Evolutionary conservation across 2,888 invertebrate genomes (phyloP).

Genomic region (Achlya flavicornis): DNA sequence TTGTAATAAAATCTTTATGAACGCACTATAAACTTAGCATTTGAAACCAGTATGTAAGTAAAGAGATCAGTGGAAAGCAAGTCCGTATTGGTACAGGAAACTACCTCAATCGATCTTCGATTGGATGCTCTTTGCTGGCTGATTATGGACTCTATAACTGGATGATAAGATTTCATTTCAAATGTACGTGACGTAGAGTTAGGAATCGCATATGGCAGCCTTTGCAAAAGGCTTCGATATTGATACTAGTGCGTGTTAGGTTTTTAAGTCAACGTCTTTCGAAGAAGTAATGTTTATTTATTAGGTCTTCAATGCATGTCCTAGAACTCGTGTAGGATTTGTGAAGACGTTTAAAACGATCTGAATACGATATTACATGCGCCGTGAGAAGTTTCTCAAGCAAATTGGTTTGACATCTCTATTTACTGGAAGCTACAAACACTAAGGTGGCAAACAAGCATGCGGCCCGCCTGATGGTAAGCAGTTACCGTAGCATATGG

Average conservation of each 20-base stretch:
- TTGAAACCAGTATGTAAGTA: conserved; percentile 45
- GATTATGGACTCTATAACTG: conserved; percentile 12
- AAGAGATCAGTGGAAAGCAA: conserved; percentile 48
- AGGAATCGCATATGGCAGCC: not conserved
- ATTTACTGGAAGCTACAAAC: too few relatives aligned
- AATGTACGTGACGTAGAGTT: not conserved
- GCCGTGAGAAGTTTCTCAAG: too few relatives aligned
- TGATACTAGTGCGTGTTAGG: not conserved
- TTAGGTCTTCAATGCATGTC: not conserved
- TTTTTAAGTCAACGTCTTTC: conserved; percentile 6
- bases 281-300: conserved; percentile 10
- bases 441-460: too few relatives aligned
- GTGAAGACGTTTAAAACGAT: conserved; percentile 5
- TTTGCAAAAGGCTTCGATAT: conserved; percentile 7
- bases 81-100: conserved; percentile 46
- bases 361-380: not conserved
- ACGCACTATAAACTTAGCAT: conserved; percentile 25
- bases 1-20: conserved; percentile 18
- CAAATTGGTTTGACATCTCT: too few relatives aligned
- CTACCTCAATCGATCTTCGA: conserved; percentile 51
- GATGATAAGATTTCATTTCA: not conserved
- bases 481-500: too few relatives aligned
- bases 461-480: too few relatives aligned
- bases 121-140: not conserved
- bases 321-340: conserved; percentile 9